A percentile compares a stretch with the other conserved stretches of the same genome.
Evolutionary conservation across 1,140 invertebrate species (phyloP).

Genomic region (Plutomurus gul): DNA sequence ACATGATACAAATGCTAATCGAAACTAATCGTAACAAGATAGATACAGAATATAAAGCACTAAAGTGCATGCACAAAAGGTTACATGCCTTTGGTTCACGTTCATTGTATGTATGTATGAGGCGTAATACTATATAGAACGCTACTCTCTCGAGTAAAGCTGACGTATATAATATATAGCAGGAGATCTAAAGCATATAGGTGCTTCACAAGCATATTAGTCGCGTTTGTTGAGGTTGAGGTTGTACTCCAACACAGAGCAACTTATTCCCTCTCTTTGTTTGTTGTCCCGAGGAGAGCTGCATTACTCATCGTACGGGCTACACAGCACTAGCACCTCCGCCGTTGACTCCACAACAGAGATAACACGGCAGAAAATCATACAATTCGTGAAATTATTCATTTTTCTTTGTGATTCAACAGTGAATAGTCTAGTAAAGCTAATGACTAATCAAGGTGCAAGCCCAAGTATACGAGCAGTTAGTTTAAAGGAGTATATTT

Average conservation of each 20-base stretch:
- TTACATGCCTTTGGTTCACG: too few relatives aligned
- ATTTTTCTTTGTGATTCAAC: slow-evolving; percentile 18
- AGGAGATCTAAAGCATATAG: background rate
- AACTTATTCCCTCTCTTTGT: slow-evolving; percentile 17
- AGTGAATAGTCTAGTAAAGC: background rate
- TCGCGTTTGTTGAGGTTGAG: too few relatives aligned
- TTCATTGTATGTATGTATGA: too few relatives aligned
- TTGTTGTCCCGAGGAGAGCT: background rate
- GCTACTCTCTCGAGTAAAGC: too few relatives aligned
- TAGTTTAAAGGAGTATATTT: background rate
- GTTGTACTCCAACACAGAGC: too few relatives aligned
- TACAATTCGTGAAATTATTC: slow-evolving; percentile 6
- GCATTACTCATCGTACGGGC: background rate
- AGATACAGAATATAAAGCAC: too few relatives aligned
- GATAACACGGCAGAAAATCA: background rate
- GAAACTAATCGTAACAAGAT: too few relatives aligned
- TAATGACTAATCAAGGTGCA: slow-evolving; percentile 10
- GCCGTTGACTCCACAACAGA: background rate
- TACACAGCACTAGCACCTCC: background rate
- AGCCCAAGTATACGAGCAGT: background rate
- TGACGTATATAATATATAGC: too few relatives aligned
- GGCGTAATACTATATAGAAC: too few relatives aligned
- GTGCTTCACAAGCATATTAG: background rate
- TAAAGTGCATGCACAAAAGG: too few relatives aligned
- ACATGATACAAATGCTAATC: too few relatives aligned